A percentile compares a stretch with the other conserved stretches of the same genome.
phyloP scores from a whole-genome alignment of 2,888 invertebrate genomes.

The Papilio elwesi region DNA sequence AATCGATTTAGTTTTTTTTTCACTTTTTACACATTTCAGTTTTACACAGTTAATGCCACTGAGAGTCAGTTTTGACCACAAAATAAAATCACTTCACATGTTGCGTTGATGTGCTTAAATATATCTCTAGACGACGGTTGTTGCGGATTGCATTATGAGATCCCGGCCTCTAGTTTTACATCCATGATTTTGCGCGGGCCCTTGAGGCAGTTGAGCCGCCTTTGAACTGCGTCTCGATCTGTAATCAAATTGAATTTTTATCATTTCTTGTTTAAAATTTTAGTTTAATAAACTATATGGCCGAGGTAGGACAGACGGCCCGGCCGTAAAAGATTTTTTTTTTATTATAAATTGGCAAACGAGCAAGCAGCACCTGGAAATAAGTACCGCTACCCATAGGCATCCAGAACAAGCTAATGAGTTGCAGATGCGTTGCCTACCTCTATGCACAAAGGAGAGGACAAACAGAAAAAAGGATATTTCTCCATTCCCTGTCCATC shows the following conservation, averaged over 20 bases:
- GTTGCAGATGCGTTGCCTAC: too few species aligned
- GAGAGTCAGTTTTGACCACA: slow-evolving; percentile 72
- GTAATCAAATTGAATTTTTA: slow-evolving; percentile 54
- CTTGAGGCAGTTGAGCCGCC: slow-evolving; percentile 88
- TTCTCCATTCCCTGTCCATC: too few species aligned
- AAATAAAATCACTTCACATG: slow-evolving; percentile 82
- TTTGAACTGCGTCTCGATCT: slow-evolving; percentile 99
- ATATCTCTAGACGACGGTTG: slow-evolving; percentile 53
- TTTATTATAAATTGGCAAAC: too few species aligned
- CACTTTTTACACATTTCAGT: slow-evolving; percentile 73
- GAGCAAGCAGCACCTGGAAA: too few species aligned
- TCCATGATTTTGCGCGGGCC: slow-evolving; percentile 81
- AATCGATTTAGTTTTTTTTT: slow-evolving; percentile 67
- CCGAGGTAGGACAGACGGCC: too few species aligned
- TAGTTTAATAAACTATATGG: too few species aligned
- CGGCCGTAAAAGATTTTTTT: too few species aligned
- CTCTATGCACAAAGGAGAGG: too few species aligned
- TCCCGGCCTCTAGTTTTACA: slow-evolving; percentile 79
- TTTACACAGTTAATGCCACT: slow-evolving; percentile 59
- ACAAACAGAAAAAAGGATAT: too few species aligned
- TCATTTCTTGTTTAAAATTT: too few species aligned
- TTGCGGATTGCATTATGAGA: slow-evolving; percentile 76
- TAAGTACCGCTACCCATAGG: too few species aligned
- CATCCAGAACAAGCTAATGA: too few species aligned
- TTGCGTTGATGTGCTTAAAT: slow-evolving; percentile 69